Percentiles rank a stretch among this genome's conserved stretches.
These are phyloP conservation scores for Dinocampus coccinellae DNA, from an alignment of 2,888 invertebrate species.

Conservation along the genomic window DNA sequence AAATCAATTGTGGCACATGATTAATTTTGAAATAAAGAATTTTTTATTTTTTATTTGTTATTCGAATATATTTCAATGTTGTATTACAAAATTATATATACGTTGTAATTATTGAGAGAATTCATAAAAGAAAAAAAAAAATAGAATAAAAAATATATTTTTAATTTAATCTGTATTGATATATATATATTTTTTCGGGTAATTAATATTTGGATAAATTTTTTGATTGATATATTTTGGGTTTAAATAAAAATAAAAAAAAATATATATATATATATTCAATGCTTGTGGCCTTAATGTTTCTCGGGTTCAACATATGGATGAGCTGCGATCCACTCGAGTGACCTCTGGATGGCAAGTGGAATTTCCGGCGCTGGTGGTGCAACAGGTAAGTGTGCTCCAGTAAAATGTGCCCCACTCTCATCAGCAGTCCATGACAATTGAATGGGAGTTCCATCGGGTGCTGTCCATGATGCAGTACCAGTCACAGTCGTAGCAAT, in stretches of 20 bases:
- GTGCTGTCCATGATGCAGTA: constrained; percentile 38
- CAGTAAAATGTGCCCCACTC: constrained; percentile 41
- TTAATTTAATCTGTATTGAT: background rate
- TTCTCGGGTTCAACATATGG: constrained; percentile 37
- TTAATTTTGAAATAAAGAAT: background rate
- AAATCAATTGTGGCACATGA: background rate
- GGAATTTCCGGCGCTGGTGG: constrained; percentile 43
- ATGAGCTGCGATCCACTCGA: constrained; percentile 45
- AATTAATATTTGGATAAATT: background rate
- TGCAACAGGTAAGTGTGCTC: constrained; percentile 43
- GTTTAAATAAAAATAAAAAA: background rate
- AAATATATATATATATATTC: too few species aligned
- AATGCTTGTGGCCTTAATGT: background rate
- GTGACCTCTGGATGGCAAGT: constrained; percentile 39
- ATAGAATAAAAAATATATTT: background rate
- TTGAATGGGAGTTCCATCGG: constrained; percentile 43
- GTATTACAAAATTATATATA: background rate
- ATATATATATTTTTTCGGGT: background rate
- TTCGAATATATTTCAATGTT: background rate
- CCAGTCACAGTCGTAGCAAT: constrained; percentile 30
- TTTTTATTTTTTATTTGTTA: constrained; percentile 2
- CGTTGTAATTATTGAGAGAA: background rate
- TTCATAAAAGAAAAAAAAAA: background rate
- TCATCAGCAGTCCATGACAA: constrained; percentile 41
- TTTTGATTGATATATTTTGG: background rate